Conservation (phyloP, 2,888 invertebrate species). For the Drosophila conformis region DNA sequence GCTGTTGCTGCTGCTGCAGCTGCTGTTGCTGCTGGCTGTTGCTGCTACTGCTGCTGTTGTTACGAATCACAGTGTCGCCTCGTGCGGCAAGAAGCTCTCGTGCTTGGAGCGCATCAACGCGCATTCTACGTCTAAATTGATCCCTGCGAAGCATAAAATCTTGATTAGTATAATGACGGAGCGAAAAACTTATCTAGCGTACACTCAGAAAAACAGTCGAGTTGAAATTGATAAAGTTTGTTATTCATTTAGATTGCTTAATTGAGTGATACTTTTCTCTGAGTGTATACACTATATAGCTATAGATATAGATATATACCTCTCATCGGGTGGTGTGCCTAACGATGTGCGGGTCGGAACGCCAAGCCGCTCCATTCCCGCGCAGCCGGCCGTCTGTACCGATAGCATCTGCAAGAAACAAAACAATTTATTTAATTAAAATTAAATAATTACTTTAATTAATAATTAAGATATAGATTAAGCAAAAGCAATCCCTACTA, state of each 20-base stretch:
- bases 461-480: neutral
- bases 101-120: slow-evolving; percentile 84
- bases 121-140: slow-evolving; percentile 85
- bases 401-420: slow-evolving; percentile 87
- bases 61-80: slow-evolving; percentile 81
- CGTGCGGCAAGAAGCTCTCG: slow-evolving; percentile 83
- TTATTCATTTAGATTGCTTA: too few relatives aligned
- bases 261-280: too few relatives aligned
- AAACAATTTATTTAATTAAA: neutral
- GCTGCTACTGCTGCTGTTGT: slow-evolving; percentile 50
- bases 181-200: too few relatives aligned
- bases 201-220: too few relatives aligned
- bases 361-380: slow-evolving; percentile 90
- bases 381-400: slow-evolving; percentile 90
- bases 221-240: neutral
- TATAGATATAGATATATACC: slow-evolving; percentile 66
- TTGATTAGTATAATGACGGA: neutral
- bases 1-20: slow-evolving; percentile 57
- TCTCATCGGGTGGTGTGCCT: slow-evolving; percentile 85
- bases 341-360: slow-evolving; percentile 86
- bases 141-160: slow-evolving; percentile 67
- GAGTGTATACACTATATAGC: neutral
- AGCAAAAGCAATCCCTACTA: neutral
- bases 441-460: too few relatives aligned
- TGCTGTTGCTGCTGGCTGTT: slow-evolving; percentile 54